Percentiles rank a stretch among this genome's conserved stretches.
Evolutionary conservation across 2,888 invertebrate species (phyloP).

Genomic region (Aphodius granarius): DNA sequence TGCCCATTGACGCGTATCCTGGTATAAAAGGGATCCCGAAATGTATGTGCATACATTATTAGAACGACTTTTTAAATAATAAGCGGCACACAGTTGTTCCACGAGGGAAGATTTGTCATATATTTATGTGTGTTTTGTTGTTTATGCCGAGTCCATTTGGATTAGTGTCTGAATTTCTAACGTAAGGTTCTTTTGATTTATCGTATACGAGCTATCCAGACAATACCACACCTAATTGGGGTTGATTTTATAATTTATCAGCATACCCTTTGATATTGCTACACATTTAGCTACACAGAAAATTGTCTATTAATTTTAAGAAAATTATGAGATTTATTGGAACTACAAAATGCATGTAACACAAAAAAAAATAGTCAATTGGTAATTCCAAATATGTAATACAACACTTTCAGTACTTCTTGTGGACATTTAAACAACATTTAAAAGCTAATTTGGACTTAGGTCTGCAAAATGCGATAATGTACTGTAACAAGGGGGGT

Average conservation of each 20-base stretch:
- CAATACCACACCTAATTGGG: background rate
- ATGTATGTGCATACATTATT: constrained; percentile 18
- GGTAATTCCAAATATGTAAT: no score
- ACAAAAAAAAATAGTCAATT: no score
- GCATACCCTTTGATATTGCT: no score
- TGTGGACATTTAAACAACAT: no score
- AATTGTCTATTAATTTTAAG: no score
- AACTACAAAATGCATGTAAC: no score
- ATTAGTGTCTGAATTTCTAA: background rate
- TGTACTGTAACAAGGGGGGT: background rate
- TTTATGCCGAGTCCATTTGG: background rate
- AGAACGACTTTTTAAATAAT: constrained; percentile 18
- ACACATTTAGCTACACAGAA: no score
- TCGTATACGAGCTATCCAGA: background rate
- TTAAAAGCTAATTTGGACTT: background rate
- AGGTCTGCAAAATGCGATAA: background rate
- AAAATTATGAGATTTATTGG: no score
- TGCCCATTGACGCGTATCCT: background rate
- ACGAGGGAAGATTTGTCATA: background rate
- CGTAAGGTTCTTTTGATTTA: background rate
- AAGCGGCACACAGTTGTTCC: background rate
- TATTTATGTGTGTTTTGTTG: background rate
- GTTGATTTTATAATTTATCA: background rate
- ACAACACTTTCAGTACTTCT: no score
- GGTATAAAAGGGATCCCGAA: background rate